Percentiles rank a stretch among this genome's conserved stretches.
Conservation (phyloP, 2,888 invertebrate species). For the Onthophagus sagittarius region DNA sequence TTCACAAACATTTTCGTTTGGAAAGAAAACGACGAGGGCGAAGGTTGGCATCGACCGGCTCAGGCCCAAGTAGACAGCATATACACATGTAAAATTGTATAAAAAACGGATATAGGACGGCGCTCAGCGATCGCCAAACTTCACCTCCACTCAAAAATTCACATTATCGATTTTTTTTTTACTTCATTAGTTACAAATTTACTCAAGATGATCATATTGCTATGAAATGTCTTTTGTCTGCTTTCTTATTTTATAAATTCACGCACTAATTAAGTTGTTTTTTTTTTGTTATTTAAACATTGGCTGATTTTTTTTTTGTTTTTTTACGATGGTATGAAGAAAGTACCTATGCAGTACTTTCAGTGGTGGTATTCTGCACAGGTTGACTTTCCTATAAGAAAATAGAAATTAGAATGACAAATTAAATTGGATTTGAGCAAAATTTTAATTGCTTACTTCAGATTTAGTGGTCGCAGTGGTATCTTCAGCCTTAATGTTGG, state of each 20-base stretch:
- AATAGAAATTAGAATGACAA: slow-evolving; percentile 20
- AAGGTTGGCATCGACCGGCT: background rate
- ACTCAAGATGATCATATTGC: slow-evolving; percentile 14
- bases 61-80: background rate
- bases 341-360: slow-evolving; percentile 56
- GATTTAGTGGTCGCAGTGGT: slow-evolving; percentile 44
- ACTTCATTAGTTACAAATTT: slow-evolving; percentile 7
- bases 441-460: slow-evolving; percentile 42
- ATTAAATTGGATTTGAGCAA: background rate
- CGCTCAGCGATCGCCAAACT: slow-evolving; percentile 20
- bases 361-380: slow-evolving; percentile 58
- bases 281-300: slow-evolving; percentile 41
- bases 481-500: slow-evolving; percentile 43
- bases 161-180: slow-evolving; percentile 6
- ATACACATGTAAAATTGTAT: slow-evolving; percentile 30
- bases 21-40: slow-evolving; percentile 11
- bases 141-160: slow-evolving; percentile 22
- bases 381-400: slow-evolving; percentile 55
- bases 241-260: slow-evolving; percentile 44
- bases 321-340: slow-evolving; percentile 27
- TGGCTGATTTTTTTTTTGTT: slow-evolving; percentile 34
- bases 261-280: slow-evolving; percentile 48
- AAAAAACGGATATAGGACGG: slow-evolving; percentile 33
- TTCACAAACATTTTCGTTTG: slow-evolving; percentile 41
- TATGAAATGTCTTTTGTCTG: slow-evolving; percentile 51